Evolutionary conservation across 2,113 vertebrate genomes (phyloP).

Genomic region (Origma solitaria): DNA sequence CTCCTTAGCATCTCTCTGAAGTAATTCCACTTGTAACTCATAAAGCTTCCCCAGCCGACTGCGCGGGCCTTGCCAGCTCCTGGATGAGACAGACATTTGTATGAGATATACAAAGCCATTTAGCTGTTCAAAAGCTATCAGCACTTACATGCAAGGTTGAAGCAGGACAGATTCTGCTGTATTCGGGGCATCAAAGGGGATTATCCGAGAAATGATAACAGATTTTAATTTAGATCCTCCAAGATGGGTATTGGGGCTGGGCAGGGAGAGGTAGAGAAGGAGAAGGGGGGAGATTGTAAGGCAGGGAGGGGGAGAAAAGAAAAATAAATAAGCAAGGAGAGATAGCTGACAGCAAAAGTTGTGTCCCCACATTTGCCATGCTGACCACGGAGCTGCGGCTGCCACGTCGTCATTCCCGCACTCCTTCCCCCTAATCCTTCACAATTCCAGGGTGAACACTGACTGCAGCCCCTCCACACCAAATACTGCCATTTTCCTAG

Average conservation of each 20-base stretch:
- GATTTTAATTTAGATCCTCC: conserved; percentile 80
- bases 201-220: conserved; percentile 72
- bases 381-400: background rate
- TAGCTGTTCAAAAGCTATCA: conserved; percentile 69
- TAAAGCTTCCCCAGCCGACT: conserved; percentile 41
- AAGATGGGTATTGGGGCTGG: conserved; percentile 33
- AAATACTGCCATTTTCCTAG: background rate
- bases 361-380: background rate
- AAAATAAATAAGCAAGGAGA: background rate
- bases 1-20: conserved; percentile 35
- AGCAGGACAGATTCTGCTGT: conserved; percentile 61
- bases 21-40: conserved; percentile 54
- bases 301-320: background rate
- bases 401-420: accelerated
- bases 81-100: conserved; percentile 51
- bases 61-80: conserved; percentile 21
- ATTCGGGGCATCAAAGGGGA: conserved; percentile 72
- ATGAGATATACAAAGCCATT: conserved; percentile 66
- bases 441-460: background rate
- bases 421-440: background rate
- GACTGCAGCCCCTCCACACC: background rate
- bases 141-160: conserved; percentile 56
- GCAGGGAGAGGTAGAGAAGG: background rate
- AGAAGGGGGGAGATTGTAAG: background rate
- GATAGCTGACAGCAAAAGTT: background rate